These are phyloP conservation scores for Pyrrhopygopsis socrates DNA, from an alignment of 2,888 invertebrate species.

Conservation along the genomic window DNA sequence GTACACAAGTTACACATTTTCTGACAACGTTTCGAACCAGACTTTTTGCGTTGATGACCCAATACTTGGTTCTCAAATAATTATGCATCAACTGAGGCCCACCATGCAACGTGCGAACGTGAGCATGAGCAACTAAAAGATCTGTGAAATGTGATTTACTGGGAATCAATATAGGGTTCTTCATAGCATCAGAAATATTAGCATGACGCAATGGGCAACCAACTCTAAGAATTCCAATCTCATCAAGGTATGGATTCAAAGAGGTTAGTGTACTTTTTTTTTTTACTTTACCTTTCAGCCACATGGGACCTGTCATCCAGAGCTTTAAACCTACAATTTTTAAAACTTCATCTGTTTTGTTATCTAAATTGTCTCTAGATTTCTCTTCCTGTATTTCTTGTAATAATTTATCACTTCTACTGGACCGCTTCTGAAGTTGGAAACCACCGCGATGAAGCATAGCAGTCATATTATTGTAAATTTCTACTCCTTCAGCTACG, in stretches of 20 bases:
- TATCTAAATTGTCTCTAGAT: neutral
- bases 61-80: no score
- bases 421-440: neutral
- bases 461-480: neutral
- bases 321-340: neutral
- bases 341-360: neutral
- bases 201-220: neutral
- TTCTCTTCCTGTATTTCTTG: neutral
- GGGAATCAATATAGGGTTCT: constrained; percentile 66
- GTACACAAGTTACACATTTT: no score
- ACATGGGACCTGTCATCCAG: no score
- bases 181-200: neutral
- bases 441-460: neutral
- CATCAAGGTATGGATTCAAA: neutral
- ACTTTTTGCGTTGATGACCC: no score
- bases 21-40: no score
- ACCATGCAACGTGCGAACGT: no score
- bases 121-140: no score
- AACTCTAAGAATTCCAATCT: neutral
- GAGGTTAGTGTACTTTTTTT: neutral
- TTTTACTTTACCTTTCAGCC: neutral
- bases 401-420: neutral
- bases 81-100: no score
- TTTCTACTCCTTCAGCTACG: neutral
- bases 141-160: constrained; percentile 67